These are phyloP conservation scores for Pipistrellus pipistrellus DNA, from an alignment of 2,797 vertebrate genomes.

Conservation along the genomic window DNA sequence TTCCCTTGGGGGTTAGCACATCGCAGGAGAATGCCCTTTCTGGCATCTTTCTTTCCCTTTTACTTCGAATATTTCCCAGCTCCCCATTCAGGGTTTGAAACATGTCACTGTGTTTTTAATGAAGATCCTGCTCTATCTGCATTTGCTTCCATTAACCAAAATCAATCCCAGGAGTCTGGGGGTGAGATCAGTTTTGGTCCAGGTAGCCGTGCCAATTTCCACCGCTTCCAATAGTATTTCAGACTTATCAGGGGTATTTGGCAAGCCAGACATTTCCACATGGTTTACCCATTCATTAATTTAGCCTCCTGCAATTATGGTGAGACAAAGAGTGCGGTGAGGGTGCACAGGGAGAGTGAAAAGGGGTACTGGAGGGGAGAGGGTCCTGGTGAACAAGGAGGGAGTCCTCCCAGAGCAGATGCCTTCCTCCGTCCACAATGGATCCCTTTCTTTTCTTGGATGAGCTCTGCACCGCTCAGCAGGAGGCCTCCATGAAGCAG, in stretches of 20 bases:
- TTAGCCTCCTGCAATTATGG: conserved; percentile 31
- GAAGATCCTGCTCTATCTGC: conserved; percentile 33
- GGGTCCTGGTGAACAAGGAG: background rate
- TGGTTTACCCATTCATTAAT: conserved; percentile 70
- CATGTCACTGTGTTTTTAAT: background rate
- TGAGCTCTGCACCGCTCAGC: conserved; percentile 72
- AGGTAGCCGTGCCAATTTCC: conserved; percentile 41
- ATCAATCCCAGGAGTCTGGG: conserved; percentile 48
- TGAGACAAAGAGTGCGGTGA: background rate
- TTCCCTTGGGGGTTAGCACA: background rate
- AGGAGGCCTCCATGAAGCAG: conserved; percentile 72
- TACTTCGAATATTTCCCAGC: background rate
- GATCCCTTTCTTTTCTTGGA: conserved; percentile 15
- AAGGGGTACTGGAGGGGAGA: background rate
- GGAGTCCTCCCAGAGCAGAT: background rate
- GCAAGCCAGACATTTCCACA: conserved; percentile 65
- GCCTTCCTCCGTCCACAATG: background rate
- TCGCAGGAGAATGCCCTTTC: background rate
- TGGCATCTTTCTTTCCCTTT: background rate
- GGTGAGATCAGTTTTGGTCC: conserved; percentile 56
- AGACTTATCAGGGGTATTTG: conserved; percentile 57
- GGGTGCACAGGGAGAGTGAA: background rate
- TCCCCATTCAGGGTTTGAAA: conserved; percentile 24
- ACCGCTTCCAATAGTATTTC: conserved; percentile 64
- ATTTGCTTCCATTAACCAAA: conserved; percentile 56